A percentile compares a stretch with the other conserved stretches of the same genome.
phyloP scores from a whole-genome alignment of 2,888 invertebrate species.

The Litoditis marina region DNA sequence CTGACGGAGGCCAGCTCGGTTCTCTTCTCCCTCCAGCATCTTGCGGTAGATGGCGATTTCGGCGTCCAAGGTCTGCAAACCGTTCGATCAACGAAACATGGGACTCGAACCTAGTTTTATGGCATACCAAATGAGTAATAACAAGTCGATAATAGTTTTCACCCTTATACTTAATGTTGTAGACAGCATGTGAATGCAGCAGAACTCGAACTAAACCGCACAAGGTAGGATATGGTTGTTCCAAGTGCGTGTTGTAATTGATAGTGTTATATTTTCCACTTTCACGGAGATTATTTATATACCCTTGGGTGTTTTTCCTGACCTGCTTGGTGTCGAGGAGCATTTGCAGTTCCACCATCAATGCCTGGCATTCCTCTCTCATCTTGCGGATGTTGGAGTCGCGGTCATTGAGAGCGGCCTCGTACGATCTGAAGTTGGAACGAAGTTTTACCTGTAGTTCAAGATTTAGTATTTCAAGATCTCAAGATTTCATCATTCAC shows the following conservation, averaged over 20 bases:
- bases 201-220: too few relatives aligned
- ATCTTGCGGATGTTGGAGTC: conserved; percentile 62
- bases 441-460: conserved; percentile 64
- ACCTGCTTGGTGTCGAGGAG: conserved; percentile 66
- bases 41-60: conserved; percentile 68
- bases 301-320: neutral
- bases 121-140: too few relatives aligned
- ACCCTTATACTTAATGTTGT: too few relatives aligned
- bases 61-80: conserved; percentile 65
- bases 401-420: conserved; percentile 62
- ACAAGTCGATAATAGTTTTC: too few relatives aligned
- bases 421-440: conserved; percentile 60
- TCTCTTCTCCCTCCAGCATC: conserved; percentile 67
- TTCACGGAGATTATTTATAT: neutral
- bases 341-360: conserved; percentile 63
- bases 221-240: too few relatives aligned
- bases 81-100: too few relatives aligned
- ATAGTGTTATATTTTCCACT: too few relatives aligned
- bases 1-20: conserved; percentile 62
- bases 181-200: too few relatives aligned
- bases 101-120: too few relatives aligned
- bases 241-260: too few relatives aligned
- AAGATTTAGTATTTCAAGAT: conserved; percentile 65
- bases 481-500: conserved; percentile 63
- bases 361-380: conserved; percentile 62